Conservation (phyloP, 1,140 invertebrate species). For the Archivesica marissinica region DNA sequence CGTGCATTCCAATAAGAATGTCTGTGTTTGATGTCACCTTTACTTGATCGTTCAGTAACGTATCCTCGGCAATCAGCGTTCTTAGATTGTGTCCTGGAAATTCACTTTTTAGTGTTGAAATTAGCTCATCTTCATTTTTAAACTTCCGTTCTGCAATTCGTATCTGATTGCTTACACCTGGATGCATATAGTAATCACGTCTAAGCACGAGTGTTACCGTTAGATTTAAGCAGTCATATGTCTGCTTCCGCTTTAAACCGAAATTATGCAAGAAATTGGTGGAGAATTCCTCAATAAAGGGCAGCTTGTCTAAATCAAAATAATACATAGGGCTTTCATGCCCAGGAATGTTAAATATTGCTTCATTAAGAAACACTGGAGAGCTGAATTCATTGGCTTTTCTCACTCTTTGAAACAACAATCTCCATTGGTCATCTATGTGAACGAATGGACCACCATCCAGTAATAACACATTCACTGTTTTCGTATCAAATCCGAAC, state of each 20-base stretch:
- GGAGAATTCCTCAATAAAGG: conserved; percentile 67
- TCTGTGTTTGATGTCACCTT: conserved; percentile 88
- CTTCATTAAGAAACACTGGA: conserved; percentile 33
- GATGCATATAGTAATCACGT: conserved; percentile 73
- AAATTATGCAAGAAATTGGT: conserved; percentile 64
- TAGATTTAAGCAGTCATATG: conserved; percentile 63
- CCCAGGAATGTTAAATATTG: conserved; percentile 67
- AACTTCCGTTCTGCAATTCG: conserved; percentile 72
- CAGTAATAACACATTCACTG: conserved; percentile 67
- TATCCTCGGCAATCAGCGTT: conserved; percentile 70
- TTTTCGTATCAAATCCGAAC: conserved; percentile 58
- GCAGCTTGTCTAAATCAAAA: conserved; percentile 24
- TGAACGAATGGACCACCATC: conserved; percentile 69
- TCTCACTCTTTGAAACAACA: conserved; percentile 59
- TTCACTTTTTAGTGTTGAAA: conserved; percentile 48
- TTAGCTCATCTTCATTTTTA: conserved; percentile 74
- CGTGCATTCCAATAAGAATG: conserved; percentile 98
- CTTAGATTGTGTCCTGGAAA: conserved; percentile 59
- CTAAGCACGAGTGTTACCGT: conserved; percentile 72
- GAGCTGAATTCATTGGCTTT: conserved; percentile 14
- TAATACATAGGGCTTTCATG: conserved; percentile 70
- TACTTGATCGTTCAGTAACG: conserved; percentile 73
- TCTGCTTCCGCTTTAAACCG: not conserved
- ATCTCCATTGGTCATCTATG: conserved; percentile 67
- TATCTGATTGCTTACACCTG: conserved; percentile 63